Evolutionary conservation across 2,113 vertebrate species (phyloP).

Genomic region (Tichodroma muraria): DNA sequence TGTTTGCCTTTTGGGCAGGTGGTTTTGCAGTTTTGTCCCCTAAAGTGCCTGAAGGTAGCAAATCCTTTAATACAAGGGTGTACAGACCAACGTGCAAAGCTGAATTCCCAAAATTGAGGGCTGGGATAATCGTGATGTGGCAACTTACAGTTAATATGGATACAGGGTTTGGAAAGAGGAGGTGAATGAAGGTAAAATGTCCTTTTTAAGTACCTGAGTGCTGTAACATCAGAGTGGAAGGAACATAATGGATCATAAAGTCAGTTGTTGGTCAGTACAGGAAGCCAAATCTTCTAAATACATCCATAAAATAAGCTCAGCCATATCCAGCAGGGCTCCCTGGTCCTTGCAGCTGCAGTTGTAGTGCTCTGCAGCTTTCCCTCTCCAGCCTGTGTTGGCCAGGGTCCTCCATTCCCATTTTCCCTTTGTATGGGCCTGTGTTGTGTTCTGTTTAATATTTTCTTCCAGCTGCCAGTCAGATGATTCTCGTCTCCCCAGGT

Average conservation of each 20-base stretch:
- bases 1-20: background rate
- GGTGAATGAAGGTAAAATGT: background rate
- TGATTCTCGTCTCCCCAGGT: background rate
- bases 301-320: background rate
- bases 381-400: background rate
- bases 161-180: background rate
- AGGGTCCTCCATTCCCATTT: background rate
- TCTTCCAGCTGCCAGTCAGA: background rate
- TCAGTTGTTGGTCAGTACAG: background rate
- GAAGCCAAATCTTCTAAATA: background rate
- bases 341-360: background rate
- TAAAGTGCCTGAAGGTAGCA: background rate
- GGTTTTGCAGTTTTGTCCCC: background rate
- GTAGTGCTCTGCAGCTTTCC: background rate
- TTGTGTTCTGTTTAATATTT: background rate
- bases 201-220: background rate
- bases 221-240: background rate
- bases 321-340: background rate
- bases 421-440: background rate
- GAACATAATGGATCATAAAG: background rate
- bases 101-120: background rate
- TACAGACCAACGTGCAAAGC: background rate
- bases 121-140: rapidly evolving
- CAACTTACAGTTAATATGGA: background rate
- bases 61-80: background rate